These are phyloP conservation scores for Gambelia wislizenii DNA, from an alignment of 2,797 vertebrate genomes.

Conservation along the genomic window DNA sequence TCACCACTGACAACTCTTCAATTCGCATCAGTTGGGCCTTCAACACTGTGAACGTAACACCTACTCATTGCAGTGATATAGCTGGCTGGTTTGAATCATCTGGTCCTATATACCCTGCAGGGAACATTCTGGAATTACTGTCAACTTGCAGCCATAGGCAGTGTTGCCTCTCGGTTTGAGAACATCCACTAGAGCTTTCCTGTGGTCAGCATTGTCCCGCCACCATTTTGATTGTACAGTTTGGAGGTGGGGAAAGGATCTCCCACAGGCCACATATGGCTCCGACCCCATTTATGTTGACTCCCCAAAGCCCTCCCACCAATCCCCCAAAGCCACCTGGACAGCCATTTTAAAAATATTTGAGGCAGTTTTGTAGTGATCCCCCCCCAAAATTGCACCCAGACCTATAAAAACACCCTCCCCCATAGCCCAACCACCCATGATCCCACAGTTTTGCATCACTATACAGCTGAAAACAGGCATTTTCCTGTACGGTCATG, in stretches of 20 bases:
- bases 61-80: conserved; percentile 5
- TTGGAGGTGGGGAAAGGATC: too few species aligned
- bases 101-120: not conserved
- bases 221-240: not conserved
- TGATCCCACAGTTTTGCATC: not conserved
- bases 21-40: conserved; percentile 59
- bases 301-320: too few species aligned
- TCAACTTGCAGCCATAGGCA: not conserved
- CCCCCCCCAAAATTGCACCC: too few species aligned
- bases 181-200: not conserved
- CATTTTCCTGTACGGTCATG: too few species aligned
- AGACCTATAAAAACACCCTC: too few species aligned
- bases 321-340: too few species aligned
- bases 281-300: too few species aligned
- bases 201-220: not conserved
- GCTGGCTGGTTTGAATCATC: not conserved
- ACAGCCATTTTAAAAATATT: too few species aligned
- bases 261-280: too few species aligned
- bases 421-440: too few species aligned
- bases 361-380: too few species aligned
- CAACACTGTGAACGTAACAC: conserved; percentile 23
- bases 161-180: not conserved
- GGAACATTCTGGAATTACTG: not conserved
- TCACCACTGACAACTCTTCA: conserved; percentile 45
- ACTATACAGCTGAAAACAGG: not conserved